phyloP scores from a whole-genome alignment of 1,140 invertebrate genomes.

The Zaprionus ornatus region DNA sequence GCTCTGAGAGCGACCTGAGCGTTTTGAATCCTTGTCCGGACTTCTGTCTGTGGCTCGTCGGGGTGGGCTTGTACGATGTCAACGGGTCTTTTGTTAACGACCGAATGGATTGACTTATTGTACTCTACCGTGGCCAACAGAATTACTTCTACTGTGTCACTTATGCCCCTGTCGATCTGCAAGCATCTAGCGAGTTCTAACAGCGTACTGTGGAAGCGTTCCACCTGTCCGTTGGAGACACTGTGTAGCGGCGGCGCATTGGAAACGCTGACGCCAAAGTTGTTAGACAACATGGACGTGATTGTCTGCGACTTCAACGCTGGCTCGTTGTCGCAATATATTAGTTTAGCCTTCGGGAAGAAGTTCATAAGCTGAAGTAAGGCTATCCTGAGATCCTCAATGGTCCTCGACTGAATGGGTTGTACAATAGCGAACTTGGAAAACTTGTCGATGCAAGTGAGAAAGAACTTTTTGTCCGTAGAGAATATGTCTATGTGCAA shows the following conservation, averaged over 20 bases:
- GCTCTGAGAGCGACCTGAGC: background rate
- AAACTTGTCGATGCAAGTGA: background rate
- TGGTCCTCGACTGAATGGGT: constrained; percentile 8
- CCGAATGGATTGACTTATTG: constrained; percentile 8
- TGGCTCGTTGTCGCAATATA: too few relatives aligned
- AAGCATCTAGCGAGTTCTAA: constrained; percentile 8
- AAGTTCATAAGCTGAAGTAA: background rate
- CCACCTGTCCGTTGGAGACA: constrained; percentile 12
- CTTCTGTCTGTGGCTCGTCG: constrained; percentile 6
- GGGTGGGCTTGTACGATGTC: constrained; percentile 5
- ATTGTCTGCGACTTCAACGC: too few relatives aligned
- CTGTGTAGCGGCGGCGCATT: constrained; percentile 25
- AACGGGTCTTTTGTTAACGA: constrained; percentile 9
- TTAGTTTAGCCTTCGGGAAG: background rate
- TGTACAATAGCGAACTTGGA: background rate
- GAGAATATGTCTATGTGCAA: too few relatives aligned
- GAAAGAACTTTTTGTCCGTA: background rate
- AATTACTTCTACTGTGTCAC: constrained; percentile 3
- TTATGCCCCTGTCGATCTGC: constrained; percentile 1
- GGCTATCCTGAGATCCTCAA: background rate
- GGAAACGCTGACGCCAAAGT: constrained; percentile 10
- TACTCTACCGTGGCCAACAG: background rate
- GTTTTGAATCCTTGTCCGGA: background rate
- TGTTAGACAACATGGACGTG: background rate
- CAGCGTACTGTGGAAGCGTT: constrained; percentile 24